Base-by-base conservation (phyloP, 2,888 invertebrate species). In the Nephrocerus scutellatus region DNA sequence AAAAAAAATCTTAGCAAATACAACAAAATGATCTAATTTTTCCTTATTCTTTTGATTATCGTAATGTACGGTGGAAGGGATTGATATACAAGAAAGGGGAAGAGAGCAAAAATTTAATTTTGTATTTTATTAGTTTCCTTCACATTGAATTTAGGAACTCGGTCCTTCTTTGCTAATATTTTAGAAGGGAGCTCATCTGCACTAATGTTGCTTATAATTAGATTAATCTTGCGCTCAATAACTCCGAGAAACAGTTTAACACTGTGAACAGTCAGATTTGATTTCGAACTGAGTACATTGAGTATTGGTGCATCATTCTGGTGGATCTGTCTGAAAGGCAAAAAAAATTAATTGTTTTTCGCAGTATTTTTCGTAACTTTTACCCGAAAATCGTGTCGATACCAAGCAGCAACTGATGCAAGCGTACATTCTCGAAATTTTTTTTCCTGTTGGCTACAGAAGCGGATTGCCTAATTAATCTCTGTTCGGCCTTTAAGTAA, bases 211-310 rank as follows among this genome's bases (percentile, higher is more conserved):
- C 51, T 60, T 1, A 63, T 60, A 21, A 67, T 58, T 6, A 57
- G 42, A 48, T 66, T 62, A 3, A 66, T 78, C 39, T 80, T 77
- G 58, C 82, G 79, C 58, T 90, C 89, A 47, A 92, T 76, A 26
- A 88, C 79, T 49, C 84, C 84, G 54, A 91, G 74, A 61, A 85
- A 88, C 10, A 89, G 74, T 41, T 84, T 76, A 2, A 84, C 84
- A 68, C 90, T 92, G 53, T 79, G 76, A 35, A 75, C 73, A 39
- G 79, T 82, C 25, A 89, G 79, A 14, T 75, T 75, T n/a, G 81
- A 74, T 38, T 82, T 78, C 15, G 80, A 75, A 29, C 85, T 84
- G 5, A 88, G 64, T 9, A 87, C 71, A 53, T 77, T 76, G 15
- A 86, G 66, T 9, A 86, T 72, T 0, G 84, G 82, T 10, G 84